Conservation (phyloP, 1,140 invertebrate species). For the Drosophila nannoptera region DNA sequence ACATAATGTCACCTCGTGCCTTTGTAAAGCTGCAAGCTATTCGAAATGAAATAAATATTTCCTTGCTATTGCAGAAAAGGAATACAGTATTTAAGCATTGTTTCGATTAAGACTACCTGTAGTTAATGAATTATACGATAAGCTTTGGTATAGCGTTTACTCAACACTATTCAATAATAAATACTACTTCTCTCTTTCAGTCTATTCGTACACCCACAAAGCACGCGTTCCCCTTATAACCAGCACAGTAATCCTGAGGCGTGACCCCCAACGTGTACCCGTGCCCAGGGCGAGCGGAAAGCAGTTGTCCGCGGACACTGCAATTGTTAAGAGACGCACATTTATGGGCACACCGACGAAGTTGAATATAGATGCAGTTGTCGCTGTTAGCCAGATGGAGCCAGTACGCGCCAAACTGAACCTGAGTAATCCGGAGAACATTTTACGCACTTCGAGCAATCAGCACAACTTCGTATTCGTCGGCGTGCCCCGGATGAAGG, state of each 20-base stretch:
- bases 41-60: too few species aligned
- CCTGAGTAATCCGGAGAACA: constrained; percentile 42
- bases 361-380: neutral
- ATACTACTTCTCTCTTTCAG: constrained; percentile 20
- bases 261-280: constrained; percentile 15
- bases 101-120: too few species aligned
- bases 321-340: neutral
- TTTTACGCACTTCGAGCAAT: constrained; percentile 48
- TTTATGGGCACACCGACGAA: neutral
- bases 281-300: constrained; percentile 7
- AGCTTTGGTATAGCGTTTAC: neutral
- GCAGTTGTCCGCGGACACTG: constrained; percentile 1
- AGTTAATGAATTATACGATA: too few species aligned
- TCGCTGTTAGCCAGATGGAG: neutral
- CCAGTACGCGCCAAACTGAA: constrained; percentile 25
- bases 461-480: constrained; percentile 59
- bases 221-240: neutral
- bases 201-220: neutral
- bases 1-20: too few species aligned
- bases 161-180: neutral
- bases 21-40: too few species aligned
- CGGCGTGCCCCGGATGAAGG: constrained; percentile 52
- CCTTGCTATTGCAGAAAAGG: too few species aligned
- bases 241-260: neutral
- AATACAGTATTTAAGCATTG: too few species aligned